A percentile compares a stretch with the other conserved stretches of the same genome.
phyloP scores from a whole-genome alignment of 2,797 vertebrate species.

The Discoglossus pictus region DNA sequence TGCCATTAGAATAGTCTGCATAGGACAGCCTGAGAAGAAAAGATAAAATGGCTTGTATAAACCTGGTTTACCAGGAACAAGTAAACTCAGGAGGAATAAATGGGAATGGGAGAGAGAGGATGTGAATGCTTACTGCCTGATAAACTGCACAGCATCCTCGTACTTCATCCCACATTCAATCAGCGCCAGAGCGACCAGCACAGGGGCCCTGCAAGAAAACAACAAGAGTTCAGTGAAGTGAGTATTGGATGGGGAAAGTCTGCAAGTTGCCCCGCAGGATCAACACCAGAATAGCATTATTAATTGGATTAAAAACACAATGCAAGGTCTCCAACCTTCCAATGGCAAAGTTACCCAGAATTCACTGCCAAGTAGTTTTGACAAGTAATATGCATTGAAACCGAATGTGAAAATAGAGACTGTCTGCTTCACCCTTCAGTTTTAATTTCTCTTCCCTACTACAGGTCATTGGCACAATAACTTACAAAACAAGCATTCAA shows the following conservation, averaged over 20 bases:
- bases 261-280: neutral
- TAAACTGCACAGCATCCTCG: constrained; percentile 97
- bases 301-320: constrained; percentile 26
- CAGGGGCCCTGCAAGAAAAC: constrained; percentile 83
- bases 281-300: constrained; percentile 3
- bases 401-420: too few relatives aligned
- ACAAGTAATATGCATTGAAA: neutral
- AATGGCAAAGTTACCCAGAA: neutral
- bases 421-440: too few relatives aligned
- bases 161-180: constrained; percentile 98
- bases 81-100: neutral
- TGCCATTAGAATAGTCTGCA: rapidly evolving
- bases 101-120: neutral
- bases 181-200: constrained; percentile 95
- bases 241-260: constrained; percentile 11
- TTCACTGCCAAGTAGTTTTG: neutral
- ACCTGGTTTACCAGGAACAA: constrained; percentile 12
- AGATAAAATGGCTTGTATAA: constrained; percentile 6
- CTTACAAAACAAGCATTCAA: constrained; percentile 2
- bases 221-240: constrained; percentile 10
- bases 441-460: too few relatives aligned
- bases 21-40: neutral
- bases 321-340: too few relatives aligned
- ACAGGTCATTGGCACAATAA: too few relatives aligned
- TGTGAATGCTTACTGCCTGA: constrained; percentile 89